Base-by-base conservation (phyloP, 64 coral and sea anemone genomes). In the Actinia equina region DNA sequence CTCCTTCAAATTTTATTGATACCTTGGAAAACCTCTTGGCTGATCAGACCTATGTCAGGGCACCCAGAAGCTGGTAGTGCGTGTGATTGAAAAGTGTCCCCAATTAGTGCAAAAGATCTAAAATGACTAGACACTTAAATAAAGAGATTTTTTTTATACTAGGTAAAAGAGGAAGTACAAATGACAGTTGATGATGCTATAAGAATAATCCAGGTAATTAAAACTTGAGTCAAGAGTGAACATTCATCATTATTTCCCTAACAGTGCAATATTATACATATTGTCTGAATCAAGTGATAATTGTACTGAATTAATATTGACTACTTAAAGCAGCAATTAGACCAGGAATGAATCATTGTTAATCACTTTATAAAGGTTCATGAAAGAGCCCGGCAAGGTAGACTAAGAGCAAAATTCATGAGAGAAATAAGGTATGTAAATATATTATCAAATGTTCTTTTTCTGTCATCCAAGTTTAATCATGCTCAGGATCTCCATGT, bases 371-470 rank as follows among this genome's bases (percentile, higher is more conserved):
- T 8, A 65, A 2, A 98, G 96, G 96, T 98, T 57, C 96, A 95
- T 53, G 96, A 99, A 60, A 93, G 97, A 89, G 97, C 97, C 77
- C 88, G 97, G 6, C 97, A 99, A 51, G 97, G 97, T 13, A 95
- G 97, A 86, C 63, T 99, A 52, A 95, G 97, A 83, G 97, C 97
- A 84, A 99, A 99, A 19, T 99, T 99, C 51, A 99, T 99, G 97
- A 89, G 88, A 85, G 97, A 99, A 93, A 99, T 99, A 77, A 99
- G 97, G 97, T 98, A 88, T 23, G 15, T 23, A 65, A 60, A 60
- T 63, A 2, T 42, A 57, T 52, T 10, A 84, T 23, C 5, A 84
- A 14, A 44, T 45, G 30, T 71, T 14, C 69, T 41, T 87, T 71
- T 20, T 87, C 26, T 42, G 4, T 57, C 14, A n/a, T n/a, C n/a